Evolutionary conservation across 2,888 invertebrate genomes (phyloP), one percentile per base, ranked within the genome.

Genomic region (Malacosoma neustria): DNA sequence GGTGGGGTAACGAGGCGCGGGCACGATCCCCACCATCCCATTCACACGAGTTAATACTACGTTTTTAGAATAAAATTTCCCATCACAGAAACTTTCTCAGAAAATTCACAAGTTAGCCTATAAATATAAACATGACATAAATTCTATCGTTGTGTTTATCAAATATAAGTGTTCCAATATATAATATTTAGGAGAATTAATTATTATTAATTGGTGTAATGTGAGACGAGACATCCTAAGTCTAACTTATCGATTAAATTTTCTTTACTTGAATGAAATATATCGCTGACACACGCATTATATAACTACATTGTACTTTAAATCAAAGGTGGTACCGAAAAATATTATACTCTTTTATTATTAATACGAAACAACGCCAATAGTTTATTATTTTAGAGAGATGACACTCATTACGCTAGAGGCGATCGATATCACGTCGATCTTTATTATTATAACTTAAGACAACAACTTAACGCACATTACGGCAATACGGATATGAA

Each of bases 281-380:
- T 67, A 70, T 72, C 70, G 73, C 74, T 73, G 79, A 73, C 73
- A 74, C 70, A 72, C 70, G 64, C 62, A 70, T 70, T 70, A 65
- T 66, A 72, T 64, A 80, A 71, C 81, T 82, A 82, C 69, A 67
- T 84, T 84, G 84, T 82, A 84, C 84, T 84, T 81, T 81, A 81
- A 82, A 73, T 75, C 74, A 84, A 82, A 82, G 82, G 81, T 81
- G 81, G 81, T 81, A 81, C 79, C 79, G 69, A 80, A 79, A 76
- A 75, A 80, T 79, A 79, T 79, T 69, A 68, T 62, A 70, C n/a
- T n/a, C n/a, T n/a, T n/a, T n/a, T n/a, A n/a, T 73, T 67, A 67
- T 64, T 60, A 65, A 59, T 56, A 53, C 61, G 51, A 62, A 69
- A 68, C 62, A 75, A 74, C 72, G 75, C 79, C 81, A 79, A 82